These are phyloP conservation scores for Drosophila micromelanica DNA, from an alignment of 1,140 invertebrate genomes.

Conservation along the genomic window DNA sequence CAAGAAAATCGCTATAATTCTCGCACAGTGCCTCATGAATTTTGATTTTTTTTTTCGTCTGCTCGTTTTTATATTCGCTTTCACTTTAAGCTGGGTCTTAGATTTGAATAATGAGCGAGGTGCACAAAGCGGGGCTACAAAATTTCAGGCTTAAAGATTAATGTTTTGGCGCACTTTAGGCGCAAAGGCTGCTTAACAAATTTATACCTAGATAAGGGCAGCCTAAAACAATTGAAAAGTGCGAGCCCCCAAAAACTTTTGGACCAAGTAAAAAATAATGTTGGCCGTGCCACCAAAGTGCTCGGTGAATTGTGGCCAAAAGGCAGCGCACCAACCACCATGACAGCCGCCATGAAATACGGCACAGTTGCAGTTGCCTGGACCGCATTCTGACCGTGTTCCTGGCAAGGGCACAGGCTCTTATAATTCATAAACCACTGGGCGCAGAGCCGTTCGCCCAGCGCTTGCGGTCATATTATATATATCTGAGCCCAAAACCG, in stretches of 20 bases:
- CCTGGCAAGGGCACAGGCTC: slow-evolving; percentile 19
- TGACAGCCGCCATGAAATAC: slow-evolving; percentile 51
- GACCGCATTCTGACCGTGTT: slow-evolving; percentile 11
- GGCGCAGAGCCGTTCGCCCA: slow-evolving; percentile 1
- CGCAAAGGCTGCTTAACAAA: slow-evolving; percentile 36
- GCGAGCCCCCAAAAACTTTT: slow-evolving; percentile 45
- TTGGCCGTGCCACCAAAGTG: slow-evolving; percentile 3
- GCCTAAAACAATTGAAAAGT: slow-evolving; percentile 50
- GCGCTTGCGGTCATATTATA: slow-evolving; percentile 31
- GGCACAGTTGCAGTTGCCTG: slow-evolving; percentile 23
- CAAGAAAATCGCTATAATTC: slow-evolving; percentile 77
- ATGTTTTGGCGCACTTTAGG: slow-evolving; percentile 36
- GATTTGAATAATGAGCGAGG: slow-evolving; percentile 71
- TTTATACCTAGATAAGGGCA: slow-evolving; percentile 37
- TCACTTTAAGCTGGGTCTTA: slow-evolving; percentile 60
- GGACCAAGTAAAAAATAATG: slow-evolving; percentile 3
- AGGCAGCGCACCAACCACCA: background rate
- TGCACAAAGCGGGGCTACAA: slow-evolving; percentile 35
- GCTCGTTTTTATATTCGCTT: slow-evolving; percentile 19
- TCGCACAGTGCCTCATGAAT: slow-evolving; percentile 73
- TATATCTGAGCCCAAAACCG: slow-evolving; percentile 9
- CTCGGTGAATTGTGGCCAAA: slow-evolving; percentile 24
- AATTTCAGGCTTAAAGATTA: slow-evolving; percentile 54
- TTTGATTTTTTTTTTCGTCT: slow-evolving; percentile 58
- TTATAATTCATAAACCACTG: slow-evolving; percentile 42